phyloP scores from a whole-genome alignment of 2,113 vertebrate genomes.

The Columbina picui region DNA sequence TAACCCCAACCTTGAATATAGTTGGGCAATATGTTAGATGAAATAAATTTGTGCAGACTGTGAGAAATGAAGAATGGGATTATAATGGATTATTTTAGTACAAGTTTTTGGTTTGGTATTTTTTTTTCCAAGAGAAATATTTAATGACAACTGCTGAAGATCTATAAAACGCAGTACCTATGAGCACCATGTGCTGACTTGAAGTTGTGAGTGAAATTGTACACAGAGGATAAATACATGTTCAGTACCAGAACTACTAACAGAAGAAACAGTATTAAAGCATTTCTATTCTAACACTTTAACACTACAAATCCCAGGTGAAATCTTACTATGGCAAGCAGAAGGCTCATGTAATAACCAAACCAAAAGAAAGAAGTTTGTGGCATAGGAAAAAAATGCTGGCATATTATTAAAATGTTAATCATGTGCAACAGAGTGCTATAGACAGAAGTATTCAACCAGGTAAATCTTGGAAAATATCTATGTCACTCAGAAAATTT shows the following conservation, averaged over 20 bases:
- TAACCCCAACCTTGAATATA: neutral
- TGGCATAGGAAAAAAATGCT: neutral
- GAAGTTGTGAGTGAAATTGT: conserved; percentile 4
- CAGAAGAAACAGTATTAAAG: neutral
- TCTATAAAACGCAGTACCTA: conserved; percentile 30
- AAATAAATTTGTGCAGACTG: neutral
- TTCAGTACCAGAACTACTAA: neutral
- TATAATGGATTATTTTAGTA: conserved; percentile 3
- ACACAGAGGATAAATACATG: neutral
- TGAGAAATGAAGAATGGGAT: neutral
- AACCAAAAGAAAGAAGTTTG: neutral
- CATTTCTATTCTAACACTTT: neutral
- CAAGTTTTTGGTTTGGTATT: neutral
- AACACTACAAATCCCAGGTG: neutral
- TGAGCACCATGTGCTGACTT: neutral
- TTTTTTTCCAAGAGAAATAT: neutral
- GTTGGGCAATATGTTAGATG: neutral
- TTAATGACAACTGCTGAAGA: conserved; percentile 22
- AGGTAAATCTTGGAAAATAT: neutral
- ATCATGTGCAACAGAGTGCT: neutral
- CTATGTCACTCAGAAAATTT: neutral
- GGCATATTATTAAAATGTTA: neutral
- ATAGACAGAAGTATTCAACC: neutral
- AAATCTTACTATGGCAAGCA: neutral
- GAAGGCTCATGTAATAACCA: neutral